These are phyloP conservation scores for Stylophora pistillata DNA, from an alignment of 64 coral and sea anemone genomes.

Conservation along the genomic window DNA sequence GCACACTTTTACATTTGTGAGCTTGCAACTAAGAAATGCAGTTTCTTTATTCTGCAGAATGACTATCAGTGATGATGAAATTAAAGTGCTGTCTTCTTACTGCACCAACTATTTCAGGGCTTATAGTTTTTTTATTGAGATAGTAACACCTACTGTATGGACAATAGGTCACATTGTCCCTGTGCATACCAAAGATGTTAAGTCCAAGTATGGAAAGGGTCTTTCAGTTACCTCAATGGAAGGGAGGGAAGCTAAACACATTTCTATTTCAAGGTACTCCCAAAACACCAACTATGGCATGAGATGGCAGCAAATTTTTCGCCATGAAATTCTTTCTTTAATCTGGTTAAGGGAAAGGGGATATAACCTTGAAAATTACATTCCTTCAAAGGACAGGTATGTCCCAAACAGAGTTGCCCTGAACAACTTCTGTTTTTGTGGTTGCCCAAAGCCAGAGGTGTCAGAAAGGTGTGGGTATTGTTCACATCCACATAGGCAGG, in stretches of 20 bases:
- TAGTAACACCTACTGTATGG: too few relatives aligned
- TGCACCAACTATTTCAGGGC: slow-evolving; percentile 34
- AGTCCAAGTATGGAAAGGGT: slow-evolving; percentile 45
- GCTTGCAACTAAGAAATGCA: slow-evolving; percentile 23
- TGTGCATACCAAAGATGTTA: slow-evolving; percentile 36
- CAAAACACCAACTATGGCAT: slow-evolving; percentile 26
- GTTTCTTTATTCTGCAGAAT: slow-evolving; percentile 43
- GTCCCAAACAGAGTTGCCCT: background rate
- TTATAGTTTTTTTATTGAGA: slow-evolving; percentile 23
- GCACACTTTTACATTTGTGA: slow-evolving; percentile 6
- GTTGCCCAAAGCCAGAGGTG: slow-evolving; percentile 16
- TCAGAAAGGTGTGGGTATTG: slow-evolving; percentile 5
- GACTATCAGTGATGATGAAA: slow-evolving; percentile 27
- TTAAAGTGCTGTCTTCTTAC: slow-evolving; percentile 19
- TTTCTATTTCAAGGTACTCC: slow-evolving; percentile 37
- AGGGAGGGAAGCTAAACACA: slow-evolving; percentile 58
- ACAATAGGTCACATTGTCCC: background rate
- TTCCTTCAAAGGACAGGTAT: slow-evolving; percentile 10
- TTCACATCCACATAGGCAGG: slow-evolving; percentile 8
- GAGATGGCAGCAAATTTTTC: slow-evolving; percentile 42
- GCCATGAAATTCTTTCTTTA: slow-evolving; percentile 15
- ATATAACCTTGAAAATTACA: slow-evolving; percentile 1
- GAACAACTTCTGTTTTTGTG: slow-evolving; percentile 11
- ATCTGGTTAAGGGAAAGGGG: slow-evolving; percentile 19
- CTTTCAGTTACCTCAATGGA: slow-evolving; percentile 53